A percentile compares a stretch with the other conserved stretches of the same genome.
phyloP scores from a whole-genome alignment of 2,888 invertebrate genomes.

The Muschampia staudingeri region DNA sequence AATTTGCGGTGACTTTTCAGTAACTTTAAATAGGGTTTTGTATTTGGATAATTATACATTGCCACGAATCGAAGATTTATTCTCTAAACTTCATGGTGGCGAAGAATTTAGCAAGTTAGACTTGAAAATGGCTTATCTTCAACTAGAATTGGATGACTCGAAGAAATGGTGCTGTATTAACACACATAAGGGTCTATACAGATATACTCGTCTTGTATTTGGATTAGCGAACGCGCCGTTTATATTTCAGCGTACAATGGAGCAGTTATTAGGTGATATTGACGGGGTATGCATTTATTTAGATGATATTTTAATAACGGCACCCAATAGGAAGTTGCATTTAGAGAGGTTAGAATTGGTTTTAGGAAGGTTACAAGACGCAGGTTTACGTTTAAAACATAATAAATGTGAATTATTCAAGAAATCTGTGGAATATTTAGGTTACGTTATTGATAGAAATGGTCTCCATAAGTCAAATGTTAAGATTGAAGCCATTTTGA shows the following conservation, averaged over 20 bases:
- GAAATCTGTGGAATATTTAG: background rate
- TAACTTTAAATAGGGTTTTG: conserved; percentile 52
- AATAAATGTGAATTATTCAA: conserved; percentile 9
- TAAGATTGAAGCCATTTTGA: conserved; percentile 4
- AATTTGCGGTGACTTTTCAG: conserved; percentile 59
- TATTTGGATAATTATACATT: conserved; percentile 62
- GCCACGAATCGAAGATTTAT: conserved; percentile 68
- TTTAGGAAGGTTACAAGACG: background rate
- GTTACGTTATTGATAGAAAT: conserved; percentile 5
- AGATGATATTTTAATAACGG: conserved; percentile 21
- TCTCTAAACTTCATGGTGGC: conserved; percentile 62
- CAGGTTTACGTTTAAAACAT: background rate
- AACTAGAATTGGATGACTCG: conserved; percentile 45
- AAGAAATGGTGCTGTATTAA: conserved; percentile 45
- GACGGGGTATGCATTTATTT: conserved; percentile 15
- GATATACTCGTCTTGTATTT: conserved; percentile 55
- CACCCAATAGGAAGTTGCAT: conserved; percentile 7
- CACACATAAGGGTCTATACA: conserved; percentile 50
- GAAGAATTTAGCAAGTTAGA: conserved; percentile 64
- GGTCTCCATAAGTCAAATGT: background rate
- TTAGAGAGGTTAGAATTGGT: conserved; percentile 4
- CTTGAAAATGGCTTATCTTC: conserved; percentile 58
- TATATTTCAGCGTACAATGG: conserved; percentile 64
- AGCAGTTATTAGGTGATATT: conserved; percentile 39
- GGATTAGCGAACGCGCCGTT: conserved; percentile 60